Percentiles rank a stretch among this genome's conserved stretches.
Evolutionary conservation across 1,140 invertebrate species (phyloP).

Genomic region (Helicorthomorpha holstii): DNA sequence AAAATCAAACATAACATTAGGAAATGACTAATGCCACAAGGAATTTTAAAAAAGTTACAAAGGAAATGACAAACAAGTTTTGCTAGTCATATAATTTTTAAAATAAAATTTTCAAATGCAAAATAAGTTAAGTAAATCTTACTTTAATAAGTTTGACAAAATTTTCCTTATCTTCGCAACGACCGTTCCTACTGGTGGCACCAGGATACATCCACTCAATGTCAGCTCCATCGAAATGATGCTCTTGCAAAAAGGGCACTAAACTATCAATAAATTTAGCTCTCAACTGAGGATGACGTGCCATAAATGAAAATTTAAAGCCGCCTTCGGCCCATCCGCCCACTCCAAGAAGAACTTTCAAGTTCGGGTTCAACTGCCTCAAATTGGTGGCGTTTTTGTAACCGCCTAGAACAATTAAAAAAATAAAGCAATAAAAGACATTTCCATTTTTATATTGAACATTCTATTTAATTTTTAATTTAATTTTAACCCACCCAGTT

Average conservation of each 20-base stretch:
- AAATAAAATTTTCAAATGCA: too few relatives aligned
- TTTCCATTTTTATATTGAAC: neutral
- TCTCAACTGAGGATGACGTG: conserved; percentile 17
- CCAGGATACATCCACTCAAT: conserved; percentile 40
- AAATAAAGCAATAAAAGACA: conserved; percentile 1
- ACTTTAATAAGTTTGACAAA: conserved; percentile 27
- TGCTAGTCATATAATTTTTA: too few relatives aligned
- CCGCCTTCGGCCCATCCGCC: conserved; percentile 63
- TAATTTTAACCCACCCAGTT: conserved; percentile 32
- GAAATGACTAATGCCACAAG: too few relatives aligned
- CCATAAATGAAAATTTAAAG: conserved; percentile 40
- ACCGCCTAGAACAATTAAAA: too few relatives aligned
- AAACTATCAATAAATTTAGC: conserved; percentile 38
- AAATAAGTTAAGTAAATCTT: too few relatives aligned
- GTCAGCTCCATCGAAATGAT: conserved; percentile 42
- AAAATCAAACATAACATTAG: too few relatives aligned
- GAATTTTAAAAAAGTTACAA: too few relatives aligned
- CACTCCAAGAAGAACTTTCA: conserved; percentile 50
- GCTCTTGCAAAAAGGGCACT: conserved; percentile 31
- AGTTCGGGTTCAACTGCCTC: conserved; percentile 38
- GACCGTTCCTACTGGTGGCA: conserved; percentile 28
- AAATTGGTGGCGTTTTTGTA: conserved; percentile 36
- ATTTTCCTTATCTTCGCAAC: conserved; percentile 30
- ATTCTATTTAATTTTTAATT: neutral
- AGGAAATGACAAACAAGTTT: too few relatives aligned